Conservation (phyloP, 2,113 vertebrate species). For the Xiphias gladius region DNA sequence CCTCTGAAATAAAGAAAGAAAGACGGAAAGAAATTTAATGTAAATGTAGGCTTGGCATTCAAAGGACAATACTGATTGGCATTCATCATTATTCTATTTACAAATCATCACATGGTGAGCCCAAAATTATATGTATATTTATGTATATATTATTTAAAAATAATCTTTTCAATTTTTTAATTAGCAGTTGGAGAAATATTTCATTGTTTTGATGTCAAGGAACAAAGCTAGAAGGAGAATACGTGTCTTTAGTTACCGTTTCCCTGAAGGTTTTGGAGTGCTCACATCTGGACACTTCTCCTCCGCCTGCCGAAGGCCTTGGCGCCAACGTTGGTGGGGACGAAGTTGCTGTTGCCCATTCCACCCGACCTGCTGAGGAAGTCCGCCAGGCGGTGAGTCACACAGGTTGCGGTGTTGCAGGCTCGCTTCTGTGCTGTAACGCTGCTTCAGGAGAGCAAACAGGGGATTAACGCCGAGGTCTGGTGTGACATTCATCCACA, state of each 20-base stretch:
- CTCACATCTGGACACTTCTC: slow-evolving; percentile 86
- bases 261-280: slow-evolving; percentile 50
- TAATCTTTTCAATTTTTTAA: not conserved
- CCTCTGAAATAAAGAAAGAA: slow-evolving; percentile 74
- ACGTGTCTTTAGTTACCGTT: slow-evolving; percentile 73
- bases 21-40: not conserved
- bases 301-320: slow-evolving; percentile 92
- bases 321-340: slow-evolving; percentile 93
- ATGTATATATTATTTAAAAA: not conserved
- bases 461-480: slow-evolving; percentile 29
- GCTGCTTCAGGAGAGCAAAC: slow-evolving; percentile 84
- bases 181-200: not conserved
- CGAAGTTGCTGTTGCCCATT: slow-evolving; percentile 90
- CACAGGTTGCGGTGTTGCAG: slow-evolving; percentile 97
- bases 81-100: not conserved
- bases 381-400: slow-evolving; percentile 94
- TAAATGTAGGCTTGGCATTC: not conserved
- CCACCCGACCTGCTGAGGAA: slow-evolving; percentile 94
- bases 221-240: not conserved
- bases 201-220: too few relatives aligned
- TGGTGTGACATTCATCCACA: not conserved
- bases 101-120: not conserved
- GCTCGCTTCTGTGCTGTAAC: slow-evolving; percentile 91
- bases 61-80: too few relatives aligned
- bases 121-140: not conserved